Conservation (phyloP, 2,888 invertebrate genomes). For the Matsumyia berberina region DNA sequence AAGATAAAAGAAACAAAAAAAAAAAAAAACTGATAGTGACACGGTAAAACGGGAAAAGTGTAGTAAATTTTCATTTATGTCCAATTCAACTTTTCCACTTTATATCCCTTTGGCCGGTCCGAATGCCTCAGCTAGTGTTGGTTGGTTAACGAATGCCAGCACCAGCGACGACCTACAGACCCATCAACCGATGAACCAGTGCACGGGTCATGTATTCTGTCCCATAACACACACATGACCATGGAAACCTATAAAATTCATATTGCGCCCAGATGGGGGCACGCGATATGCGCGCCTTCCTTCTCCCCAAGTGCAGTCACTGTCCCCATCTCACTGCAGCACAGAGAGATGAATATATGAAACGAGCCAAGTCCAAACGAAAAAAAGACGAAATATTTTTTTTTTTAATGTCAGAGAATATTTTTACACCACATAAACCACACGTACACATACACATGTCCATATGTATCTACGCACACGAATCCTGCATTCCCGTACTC, state of each 20-base stretch:
- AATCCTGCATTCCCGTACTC: conserved; percentile 4
- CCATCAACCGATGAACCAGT: conserved; percentile 9
- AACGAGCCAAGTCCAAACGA: conserved; percentile 59
- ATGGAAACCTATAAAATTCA: conserved; percentile 66
- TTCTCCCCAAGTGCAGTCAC: conserved; percentile 8
- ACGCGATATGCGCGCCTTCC: conserved; percentile 45
- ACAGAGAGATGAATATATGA: conserved; percentile 58
- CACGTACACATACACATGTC: conserved; percentile 31
- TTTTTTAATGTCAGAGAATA: conserved; percentile 67
- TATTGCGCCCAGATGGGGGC: conserved; percentile 67
- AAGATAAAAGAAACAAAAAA: background rate
- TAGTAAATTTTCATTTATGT: conserved; percentile 80
- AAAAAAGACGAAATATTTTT: conserved; percentile 23
- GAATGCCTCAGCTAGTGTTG: conserved; percentile 30
- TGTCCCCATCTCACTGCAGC: background rate
- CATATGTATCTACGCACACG: conserved; percentile 66
- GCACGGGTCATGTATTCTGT: conserved; percentile 53
- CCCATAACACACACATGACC: conserved; percentile 45
- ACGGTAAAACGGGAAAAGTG: conserved; percentile 77
- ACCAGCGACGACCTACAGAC: conserved; percentile 42
- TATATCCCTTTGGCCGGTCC: conserved; percentile 71
- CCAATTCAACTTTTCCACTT: conserved; percentile 79
- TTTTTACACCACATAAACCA: conserved; percentile 69
- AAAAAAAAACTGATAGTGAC: conserved; percentile 37
- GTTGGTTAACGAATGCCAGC: conserved; percentile 54